A percentile compares a stretch with the other conserved stretches of the same genome.
These are phyloP conservation scores for Cheilosia scutellata DNA, from an alignment of 2,888 invertebrate genomes.

Conservation along the genomic window DNA sequence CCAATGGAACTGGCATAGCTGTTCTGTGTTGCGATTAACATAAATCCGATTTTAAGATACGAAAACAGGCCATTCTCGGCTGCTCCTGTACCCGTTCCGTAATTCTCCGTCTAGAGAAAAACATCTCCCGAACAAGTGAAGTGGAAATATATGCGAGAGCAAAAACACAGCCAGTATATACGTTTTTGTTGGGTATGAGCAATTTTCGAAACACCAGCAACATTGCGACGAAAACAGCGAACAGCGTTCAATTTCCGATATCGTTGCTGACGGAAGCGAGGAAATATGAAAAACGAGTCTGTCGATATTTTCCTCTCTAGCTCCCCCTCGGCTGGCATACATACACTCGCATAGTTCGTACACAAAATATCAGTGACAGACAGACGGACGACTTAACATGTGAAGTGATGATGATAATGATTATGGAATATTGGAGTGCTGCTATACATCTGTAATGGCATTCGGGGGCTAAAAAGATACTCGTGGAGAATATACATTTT, in stretches of 20 bases:
- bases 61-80: not conserved
- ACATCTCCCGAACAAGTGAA: not conserved
- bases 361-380: conserved; percentile 71
- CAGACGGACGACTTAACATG: conserved; percentile 73
- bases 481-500: conserved; percentile 27
- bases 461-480: conserved; percentile 46
- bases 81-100: not conserved
- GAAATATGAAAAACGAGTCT: conserved; percentile 67
- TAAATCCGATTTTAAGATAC: conserved; percentile 48
- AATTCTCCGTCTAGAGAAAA: not conserved
- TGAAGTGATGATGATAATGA: conserved; percentile 68
- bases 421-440: conserved; percentile 60
- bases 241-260: conserved; percentile 71
- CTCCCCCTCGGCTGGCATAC: not conserved
- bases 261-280: conserved; percentile 59
- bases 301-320: conserved; percentile 30
- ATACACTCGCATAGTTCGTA: not conserved
- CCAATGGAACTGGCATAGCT: not conserved
- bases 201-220: conserved; percentile 46
- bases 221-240: conserved; percentile 56
- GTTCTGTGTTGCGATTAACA: conserved; percentile 50
- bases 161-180: conserved; percentile 18
- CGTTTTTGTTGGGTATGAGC: conserved; percentile 16
- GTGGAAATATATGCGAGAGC: not conserved
- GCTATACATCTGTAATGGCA: conserved; percentile 51